A percentile compares a stretch with the other conserved stretches of the same genome.
These are phyloP conservation scores for Neoscelio sp. DNA, from an alignment of 2,888 invertebrate genomes.

Conservation along the genomic window DNA sequence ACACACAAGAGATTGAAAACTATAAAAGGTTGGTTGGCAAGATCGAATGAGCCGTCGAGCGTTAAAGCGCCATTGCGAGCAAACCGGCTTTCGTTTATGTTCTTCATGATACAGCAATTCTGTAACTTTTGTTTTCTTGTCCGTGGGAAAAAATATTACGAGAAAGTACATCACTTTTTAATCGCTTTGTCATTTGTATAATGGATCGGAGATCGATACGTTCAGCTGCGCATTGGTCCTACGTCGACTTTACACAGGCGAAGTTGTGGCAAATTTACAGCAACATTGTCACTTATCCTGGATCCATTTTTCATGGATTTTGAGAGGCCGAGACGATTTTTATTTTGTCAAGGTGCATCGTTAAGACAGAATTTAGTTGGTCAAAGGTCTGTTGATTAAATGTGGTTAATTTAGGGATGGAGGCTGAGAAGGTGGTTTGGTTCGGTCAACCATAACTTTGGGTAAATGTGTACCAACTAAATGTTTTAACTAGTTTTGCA, in stretches of 20 bases:
- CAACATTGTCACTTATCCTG: too few relatives aligned
- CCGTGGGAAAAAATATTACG: slow-evolving; percentile 55
- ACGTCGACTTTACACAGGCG: neutral
- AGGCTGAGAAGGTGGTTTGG: too few relatives aligned
- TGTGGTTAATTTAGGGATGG: too few relatives aligned
- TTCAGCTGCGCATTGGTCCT: too few relatives aligned
- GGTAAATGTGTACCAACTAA: too few relatives aligned
- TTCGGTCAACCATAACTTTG: too few relatives aligned
- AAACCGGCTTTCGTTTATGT: slow-evolving; percentile 54
- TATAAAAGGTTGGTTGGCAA: slow-evolving; percentile 50
- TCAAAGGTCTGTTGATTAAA: too few relatives aligned
- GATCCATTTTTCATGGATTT: too few relatives aligned
- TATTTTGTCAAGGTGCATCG: too few relatives aligned
- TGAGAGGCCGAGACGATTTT: too few relatives aligned
- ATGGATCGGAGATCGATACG: slow-evolving; percentile 2
- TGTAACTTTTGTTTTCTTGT: slow-evolving; percentile 49
- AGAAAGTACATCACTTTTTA: slow-evolving; percentile 32
- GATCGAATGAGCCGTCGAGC: slow-evolving; percentile 63
- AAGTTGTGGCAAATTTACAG: neutral
- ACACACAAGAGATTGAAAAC: slow-evolving; percentile 60
- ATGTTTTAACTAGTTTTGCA: too few relatives aligned
- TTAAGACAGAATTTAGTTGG: too few relatives aligned
- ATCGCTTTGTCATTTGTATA: slow-evolving; percentile 20
- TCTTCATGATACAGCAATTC: slow-evolving; percentile 53
- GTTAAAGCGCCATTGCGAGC: slow-evolving; percentile 56